Conservation (phyloP, 2,888 invertebrate species). For the Sinodicranocentrus sp. region DNA sequence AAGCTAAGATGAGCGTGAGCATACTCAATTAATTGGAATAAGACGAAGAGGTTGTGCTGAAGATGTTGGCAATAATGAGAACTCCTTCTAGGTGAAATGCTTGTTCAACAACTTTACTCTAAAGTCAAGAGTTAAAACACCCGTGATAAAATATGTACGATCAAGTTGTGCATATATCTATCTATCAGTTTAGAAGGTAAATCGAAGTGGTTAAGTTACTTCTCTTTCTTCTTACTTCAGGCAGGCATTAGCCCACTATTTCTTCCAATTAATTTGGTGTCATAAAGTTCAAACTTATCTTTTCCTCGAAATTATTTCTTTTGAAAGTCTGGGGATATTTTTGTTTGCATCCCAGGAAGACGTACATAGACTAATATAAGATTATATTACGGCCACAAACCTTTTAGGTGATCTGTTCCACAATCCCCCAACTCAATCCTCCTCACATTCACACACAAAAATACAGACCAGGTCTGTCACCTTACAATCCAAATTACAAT, state of each 20-base stretch:
- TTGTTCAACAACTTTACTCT: neutral
- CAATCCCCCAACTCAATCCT: conserved; percentile 19
- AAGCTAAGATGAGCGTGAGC: neutral
- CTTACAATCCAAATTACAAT: too few relatives aligned
- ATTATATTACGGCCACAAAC: too few relatives aligned
- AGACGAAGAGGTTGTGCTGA: neutral
- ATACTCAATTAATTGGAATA: conserved; percentile 11
- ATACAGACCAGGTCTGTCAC: too few relatives aligned
- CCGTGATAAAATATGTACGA: too few relatives aligned
- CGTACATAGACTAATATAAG: too few relatives aligned
- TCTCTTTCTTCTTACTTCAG: too few relatives aligned
- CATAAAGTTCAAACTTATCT: conserved; percentile 17
- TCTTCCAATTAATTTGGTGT: conserved; percentile 22
- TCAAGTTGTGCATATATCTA: too few relatives aligned
- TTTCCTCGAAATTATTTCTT: neutral
- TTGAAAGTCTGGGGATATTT: neutral
- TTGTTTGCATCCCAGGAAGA: too few relatives aligned
- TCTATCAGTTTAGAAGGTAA: too few relatives aligned
- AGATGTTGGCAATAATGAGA: neutral
- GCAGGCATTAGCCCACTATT: neutral
- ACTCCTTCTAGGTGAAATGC: conserved; percentile 8
- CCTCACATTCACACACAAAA: too few relatives aligned
- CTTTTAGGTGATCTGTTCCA: neutral
- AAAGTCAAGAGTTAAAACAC: too few relatives aligned
- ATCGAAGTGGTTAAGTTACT: too few relatives aligned